Percentiles rank a stretch among this genome's conserved stretches.
Evolutionary conservation across 2,113 vertebrate species (phyloP).

Genomic region (Peromyscus polionotus): DNA sequence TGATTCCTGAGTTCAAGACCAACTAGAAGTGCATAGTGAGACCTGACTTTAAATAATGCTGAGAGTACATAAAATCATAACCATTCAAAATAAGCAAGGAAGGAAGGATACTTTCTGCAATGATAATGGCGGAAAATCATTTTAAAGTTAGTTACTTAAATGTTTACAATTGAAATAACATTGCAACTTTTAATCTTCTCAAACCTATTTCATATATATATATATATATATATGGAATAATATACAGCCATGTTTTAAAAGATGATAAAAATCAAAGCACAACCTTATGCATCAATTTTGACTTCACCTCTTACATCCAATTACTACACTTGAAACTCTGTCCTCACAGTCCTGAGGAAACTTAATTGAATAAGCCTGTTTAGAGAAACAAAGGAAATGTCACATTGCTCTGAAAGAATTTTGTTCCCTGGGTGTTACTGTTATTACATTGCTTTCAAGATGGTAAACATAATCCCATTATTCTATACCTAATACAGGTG

Average conservation of each 20-base stretch:
- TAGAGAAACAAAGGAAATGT: not conserved
- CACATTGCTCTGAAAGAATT: constrained; percentile 1
- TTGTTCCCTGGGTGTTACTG: not conserved
- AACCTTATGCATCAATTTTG: not conserved
- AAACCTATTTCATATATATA: not conserved
- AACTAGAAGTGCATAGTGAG: not conserved
- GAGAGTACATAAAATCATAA: not conserved
- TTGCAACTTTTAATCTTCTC: not conserved
- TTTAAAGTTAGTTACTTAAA: not conserved
- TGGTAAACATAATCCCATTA: not conserved
- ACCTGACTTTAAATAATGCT: not conserved
- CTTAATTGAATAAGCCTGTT: not conserved
- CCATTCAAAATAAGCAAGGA: not conserved
- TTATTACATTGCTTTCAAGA: not conserved
- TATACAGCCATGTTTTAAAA: not conserved
- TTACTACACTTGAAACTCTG: not conserved
- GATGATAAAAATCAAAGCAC: not conserved
- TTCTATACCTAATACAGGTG: not conserved
- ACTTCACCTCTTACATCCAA: not conserved
- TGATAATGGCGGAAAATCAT: not conserved
- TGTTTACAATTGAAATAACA: not conserved
- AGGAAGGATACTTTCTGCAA: no score
- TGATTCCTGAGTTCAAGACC: not conserved
- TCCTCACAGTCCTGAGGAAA: not conserved
- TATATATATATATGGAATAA: not conserved